Evolutionary conservation across 1,140 invertebrate genomes (phyloP), one percentile per base, ranked within the genome.

Genomic region (Trigoniulus corallinus): DNA sequence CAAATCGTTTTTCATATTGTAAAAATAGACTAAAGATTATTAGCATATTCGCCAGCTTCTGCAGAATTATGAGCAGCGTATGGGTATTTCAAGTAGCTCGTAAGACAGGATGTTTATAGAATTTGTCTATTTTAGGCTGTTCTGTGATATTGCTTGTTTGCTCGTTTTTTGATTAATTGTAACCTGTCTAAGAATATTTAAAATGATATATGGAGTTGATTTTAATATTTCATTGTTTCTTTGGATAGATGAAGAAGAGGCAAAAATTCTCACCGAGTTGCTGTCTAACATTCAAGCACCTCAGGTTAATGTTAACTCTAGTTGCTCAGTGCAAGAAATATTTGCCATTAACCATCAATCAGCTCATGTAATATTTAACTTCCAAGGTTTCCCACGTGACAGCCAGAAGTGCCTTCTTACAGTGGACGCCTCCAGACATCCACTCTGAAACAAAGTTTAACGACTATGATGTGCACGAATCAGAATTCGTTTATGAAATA

Each of bases 401-500:
- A 56, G 74, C 81, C 46, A 74, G 81, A 50, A 81, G 79, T 67
- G 84, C 83, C 56, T 75, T 85, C 57, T 75, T 88, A 49, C 75
- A 81, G 54, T 81, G 84, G 78, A 78, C 78, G 55, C 73, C 76
- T 12, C 82, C 82, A 1, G 65, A 71, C 25, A 66, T 73, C 37
- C 72, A 74, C 18, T 72, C 74, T 42, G 76, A 77, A 48, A 68
- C 73, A 24, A 62, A 67, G 39, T 58, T 63, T 54, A 62, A 63
- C 34, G 58, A 57, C 34, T 52, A 54, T 40, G 59, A 56, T 47
- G 58, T 71, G 40, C 65, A 73, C 41, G 68, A 74, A 49, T 63
- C 64, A 21, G 81, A 85, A 51, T 68, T 86, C 50, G 74, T 74
- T 26, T 87, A 86, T 66, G 82, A 87, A 63, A 74, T 82, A 18